These are phyloP conservation scores for Drusus annulatus DNA, from an alignment of 1,140 invertebrate genomes.

Conservation along the genomic window DNA sequence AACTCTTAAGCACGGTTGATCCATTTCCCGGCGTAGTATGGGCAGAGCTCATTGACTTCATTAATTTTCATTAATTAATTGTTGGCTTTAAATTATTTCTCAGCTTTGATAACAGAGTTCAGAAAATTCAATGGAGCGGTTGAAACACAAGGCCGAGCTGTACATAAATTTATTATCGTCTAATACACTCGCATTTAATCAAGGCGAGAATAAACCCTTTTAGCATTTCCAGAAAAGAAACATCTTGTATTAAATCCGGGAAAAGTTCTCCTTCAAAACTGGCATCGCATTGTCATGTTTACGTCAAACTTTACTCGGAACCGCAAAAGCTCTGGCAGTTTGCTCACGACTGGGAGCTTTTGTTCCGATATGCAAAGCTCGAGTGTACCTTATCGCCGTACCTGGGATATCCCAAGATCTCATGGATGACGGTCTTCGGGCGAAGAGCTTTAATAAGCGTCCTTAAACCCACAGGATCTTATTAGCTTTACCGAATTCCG, in stretches of 20 bases:
- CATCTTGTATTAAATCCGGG: constrained; percentile 11
- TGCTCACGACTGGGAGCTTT: constrained; percentile 36
- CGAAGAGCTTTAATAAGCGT: constrained; percentile 25
- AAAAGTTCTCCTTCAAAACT: constrained; percentile 4
- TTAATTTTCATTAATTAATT: no score
- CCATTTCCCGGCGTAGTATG: no score
- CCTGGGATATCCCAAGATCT: constrained; percentile 33
- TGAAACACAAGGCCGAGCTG: background rate
- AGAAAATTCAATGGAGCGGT: background rate
- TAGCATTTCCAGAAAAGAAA: background rate
- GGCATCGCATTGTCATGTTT: constrained; percentile 37
- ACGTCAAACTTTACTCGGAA: constrained; percentile 27
- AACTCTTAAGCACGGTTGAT: no score
- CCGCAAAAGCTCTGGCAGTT: constrained; percentile 15
- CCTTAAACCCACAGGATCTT: constrained; percentile 17
- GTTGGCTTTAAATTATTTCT: no score
- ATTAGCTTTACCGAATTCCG: constrained; percentile 11
- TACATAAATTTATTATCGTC: background rate
- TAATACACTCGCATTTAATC: background rate
- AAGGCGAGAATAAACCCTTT: background rate
- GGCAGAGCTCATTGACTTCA: background rate
- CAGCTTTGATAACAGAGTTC: background rate
- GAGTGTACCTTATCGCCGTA: constrained; percentile 35
- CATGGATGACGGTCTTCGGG: constrained; percentile 10
- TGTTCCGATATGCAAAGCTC: constrained; percentile 33